Percentiles rank a stretch among this genome's conserved stretches.
Conservation (phyloP, 2,888 invertebrate species). For the Eurois occulta region DNA sequence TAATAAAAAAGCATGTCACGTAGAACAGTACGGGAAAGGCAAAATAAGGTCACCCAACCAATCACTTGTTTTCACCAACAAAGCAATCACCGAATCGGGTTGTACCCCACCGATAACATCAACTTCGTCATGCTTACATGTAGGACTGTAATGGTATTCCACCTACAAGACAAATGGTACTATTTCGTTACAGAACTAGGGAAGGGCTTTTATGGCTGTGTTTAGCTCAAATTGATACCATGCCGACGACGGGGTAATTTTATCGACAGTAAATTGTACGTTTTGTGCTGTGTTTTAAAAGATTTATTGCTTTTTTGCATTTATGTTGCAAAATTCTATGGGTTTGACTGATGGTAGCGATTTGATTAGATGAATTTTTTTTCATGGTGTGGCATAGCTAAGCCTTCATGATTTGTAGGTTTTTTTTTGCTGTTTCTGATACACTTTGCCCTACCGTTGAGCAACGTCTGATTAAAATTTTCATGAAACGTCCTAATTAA, state of each 20-base stretch:
- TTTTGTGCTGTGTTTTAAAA: constrained; percentile 30
- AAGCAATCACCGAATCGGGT: constrained; percentile 21
- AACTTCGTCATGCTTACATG: constrained; percentile 51
- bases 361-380: constrained; percentile 22
- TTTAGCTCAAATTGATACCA: constrained; percentile 57
- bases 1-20: constrained; percentile 23
- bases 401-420: not conserved
- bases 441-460: not conserved
- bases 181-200: constrained; percentile 69
- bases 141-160: constrained; percentile 44
- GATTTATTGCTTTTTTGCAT: constrained; percentile 50
- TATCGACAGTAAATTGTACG: constrained; percentile 32
- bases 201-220: constrained; percentile 37
- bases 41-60: constrained; percentile 40
- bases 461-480: not conserved
- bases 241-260: constrained; percentile 55
- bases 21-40: not conserved
- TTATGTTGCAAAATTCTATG: not conserved
- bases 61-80: constrained; percentile 30
- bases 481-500: not conserved
- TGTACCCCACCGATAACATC: constrained; percentile 54
- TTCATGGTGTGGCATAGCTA: not conserved
- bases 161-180: constrained; percentile 72
- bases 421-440: not conserved
- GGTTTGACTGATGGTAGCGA: constrained; percentile 28